Evolutionary conservation across 1,140 invertebrate genomes (phyloP).

Genomic region (Drosophila subobscura): DNA sequence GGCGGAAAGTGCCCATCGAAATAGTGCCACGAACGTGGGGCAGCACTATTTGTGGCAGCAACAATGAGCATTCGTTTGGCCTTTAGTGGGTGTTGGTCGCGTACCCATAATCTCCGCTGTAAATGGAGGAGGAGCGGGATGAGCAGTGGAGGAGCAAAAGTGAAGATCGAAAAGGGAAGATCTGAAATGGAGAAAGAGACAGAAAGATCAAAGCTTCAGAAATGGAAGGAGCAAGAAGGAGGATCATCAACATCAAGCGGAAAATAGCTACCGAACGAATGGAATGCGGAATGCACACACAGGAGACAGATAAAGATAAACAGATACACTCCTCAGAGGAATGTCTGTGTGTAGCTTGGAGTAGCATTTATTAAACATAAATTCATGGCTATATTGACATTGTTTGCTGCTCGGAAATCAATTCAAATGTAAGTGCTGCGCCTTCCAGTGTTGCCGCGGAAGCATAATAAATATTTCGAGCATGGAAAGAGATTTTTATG

Average conservation of each 20-base stretch:
- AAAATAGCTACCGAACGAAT: slow-evolving; percentile 40
- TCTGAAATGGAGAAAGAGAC: not conserved
- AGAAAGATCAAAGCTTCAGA: not conserved
- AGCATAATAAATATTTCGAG: slow-evolving; percentile 5
- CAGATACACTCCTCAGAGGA: not conserved
- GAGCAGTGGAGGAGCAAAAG: too few relatives aligned
- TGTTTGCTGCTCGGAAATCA: slow-evolving; percentile 47
- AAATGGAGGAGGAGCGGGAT: too few relatives aligned
- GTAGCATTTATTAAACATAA: slow-evolving; percentile 72
- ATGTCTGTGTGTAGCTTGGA: not conserved
- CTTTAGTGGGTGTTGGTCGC: too few relatives aligned
- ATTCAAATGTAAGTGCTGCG: slow-evolving; percentile 50
- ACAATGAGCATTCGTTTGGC: slow-evolving; percentile 33
- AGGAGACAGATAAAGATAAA: slow-evolving; percentile 4
- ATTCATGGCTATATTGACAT: slow-evolving; percentile 59
- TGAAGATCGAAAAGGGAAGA: too few relatives aligned
- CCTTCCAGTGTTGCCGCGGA: slow-evolving; percentile 18
- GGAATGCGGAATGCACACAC: slow-evolving; percentile 65
- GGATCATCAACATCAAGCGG: not conserved
- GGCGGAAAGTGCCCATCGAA: too few relatives aligned
- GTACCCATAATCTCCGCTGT: too few relatives aligned
- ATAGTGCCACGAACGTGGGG: too few relatives aligned
- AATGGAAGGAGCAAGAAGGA: slow-evolving; percentile 3
- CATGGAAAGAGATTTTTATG: not conserved
- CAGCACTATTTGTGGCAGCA: too few relatives aligned